Percentiles rank a stretch among this genome's conserved stretches.
Evolutionary conservation across 2,888 invertebrate genomes (phyloP).

Genomic region (Poecilobothrus nobilitatus): DNA sequence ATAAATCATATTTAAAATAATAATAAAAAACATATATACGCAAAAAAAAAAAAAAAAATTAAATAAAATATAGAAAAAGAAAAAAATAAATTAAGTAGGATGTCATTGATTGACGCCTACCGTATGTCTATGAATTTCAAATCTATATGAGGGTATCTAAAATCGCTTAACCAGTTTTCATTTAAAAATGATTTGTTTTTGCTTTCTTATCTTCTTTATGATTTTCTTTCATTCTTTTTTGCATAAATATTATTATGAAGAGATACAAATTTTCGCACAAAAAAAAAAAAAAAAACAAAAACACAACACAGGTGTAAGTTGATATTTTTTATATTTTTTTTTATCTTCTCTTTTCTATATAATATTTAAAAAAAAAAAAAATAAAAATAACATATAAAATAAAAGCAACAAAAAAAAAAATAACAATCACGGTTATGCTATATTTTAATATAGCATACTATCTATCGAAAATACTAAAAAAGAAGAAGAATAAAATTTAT

Average conservation of each 20-base stretch:
- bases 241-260: neutral
- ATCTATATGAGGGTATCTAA: slow-evolving; percentile 7
- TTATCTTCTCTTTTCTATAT: no score
- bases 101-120: slow-evolving; percentile 13
- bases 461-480: no score
- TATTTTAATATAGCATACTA: no score
- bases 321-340: neutral
- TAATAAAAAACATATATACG: no score
- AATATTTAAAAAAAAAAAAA: no score
- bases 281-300: neutral
- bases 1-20: slow-evolving; percentile 2
- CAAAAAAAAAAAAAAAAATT: slow-evolving; percentile 9
- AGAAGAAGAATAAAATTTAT: no score
- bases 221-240: neutral
- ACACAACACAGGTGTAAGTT: neutral
- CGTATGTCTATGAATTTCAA: neutral
- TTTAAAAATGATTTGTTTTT: no score
- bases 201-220: neutral
- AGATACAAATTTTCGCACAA: neutral
- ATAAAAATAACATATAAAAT: no score
- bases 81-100: slow-evolving; percentile 2
- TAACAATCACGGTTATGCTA: no score
- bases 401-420: no score
- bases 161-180: slow-evolving; percentile 1
- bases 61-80: slow-evolving; percentile 12